Evolutionary conservation across 2,797 vertebrate genomes (phyloP), one percentile per base, ranked within the genome.

Genomic region (Buphagus erythrorhynchus): DNA sequence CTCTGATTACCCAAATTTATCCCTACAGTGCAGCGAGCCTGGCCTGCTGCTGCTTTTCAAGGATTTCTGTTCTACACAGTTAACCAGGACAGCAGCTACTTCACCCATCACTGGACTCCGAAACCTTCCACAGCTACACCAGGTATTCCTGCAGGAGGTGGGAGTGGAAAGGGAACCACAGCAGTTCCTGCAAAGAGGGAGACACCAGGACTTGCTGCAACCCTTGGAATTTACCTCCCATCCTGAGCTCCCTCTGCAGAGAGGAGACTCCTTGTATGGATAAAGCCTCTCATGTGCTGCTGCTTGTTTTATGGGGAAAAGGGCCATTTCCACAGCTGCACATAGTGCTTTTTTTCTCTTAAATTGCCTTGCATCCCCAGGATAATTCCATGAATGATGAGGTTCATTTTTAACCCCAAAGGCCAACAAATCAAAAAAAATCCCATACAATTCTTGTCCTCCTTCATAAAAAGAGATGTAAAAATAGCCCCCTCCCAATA

Each of bases 401-500:
- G 7, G 22, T 38, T 80, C 5, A 52, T 76, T 95, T 95, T 86
- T 94, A 95, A 94, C 54, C 13, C 33, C 13, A 40, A 54, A 85
- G 90, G 13, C 11, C 58, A 90, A 69, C 21, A 95, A 84, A 88
- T 29, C 13, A 26, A 69, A 66, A 51, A 26, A 75, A 68, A 62
- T 15, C 0, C 3, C 31, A 67, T 35, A 42, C 8, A 42, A 63
- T 19, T 90, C 40, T 83, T 90, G 59, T 38, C 58, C 11, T 71
- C 19, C 45, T 86, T 66, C 48, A 63, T 68, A 40, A 83, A 84
- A 20, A 88, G 33, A 51, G 35, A 77, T n/a, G 31, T 55, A 96
- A 97, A 96, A 93, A 93, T 94, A 91, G 61, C 4, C 29, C 22
- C 33, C 52, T 20, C 8, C 31, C 57, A 72, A 38, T 59, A 88